Evolutionary conservation across 2,888 invertebrate species (phyloP).

Genomic region (Melinopterus prodromus): DNA sequence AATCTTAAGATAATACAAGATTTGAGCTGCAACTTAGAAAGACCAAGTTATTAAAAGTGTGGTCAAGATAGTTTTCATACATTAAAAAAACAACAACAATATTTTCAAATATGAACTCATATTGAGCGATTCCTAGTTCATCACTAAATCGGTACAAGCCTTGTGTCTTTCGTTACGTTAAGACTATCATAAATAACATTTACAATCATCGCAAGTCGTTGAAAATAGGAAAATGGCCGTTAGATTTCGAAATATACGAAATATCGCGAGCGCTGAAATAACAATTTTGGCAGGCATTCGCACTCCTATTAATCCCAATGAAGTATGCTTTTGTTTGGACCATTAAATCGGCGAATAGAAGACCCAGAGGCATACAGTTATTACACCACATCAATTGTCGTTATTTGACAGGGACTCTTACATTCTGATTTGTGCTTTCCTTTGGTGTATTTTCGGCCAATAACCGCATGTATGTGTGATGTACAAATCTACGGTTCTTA

Average conservation of each 20-base stretch:
- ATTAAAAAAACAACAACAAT: no score
- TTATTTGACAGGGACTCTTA: constrained; percentile 23
- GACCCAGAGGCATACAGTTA: constrained; percentile 9
- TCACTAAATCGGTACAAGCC: not conserved
- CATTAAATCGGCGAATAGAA: constrained; percentile 27
- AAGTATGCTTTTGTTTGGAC: constrained; percentile 32
- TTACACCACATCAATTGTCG: constrained; percentile 19
- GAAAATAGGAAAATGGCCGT: not conserved
- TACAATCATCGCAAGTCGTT: not conserved
- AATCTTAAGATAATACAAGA: no score
- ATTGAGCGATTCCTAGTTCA: not conserved
- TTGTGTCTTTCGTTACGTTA: not conserved
- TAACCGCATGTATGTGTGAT: not conserved
- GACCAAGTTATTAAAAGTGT: no score
- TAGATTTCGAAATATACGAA: not conserved
- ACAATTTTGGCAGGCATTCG: constrained; percentile 26
- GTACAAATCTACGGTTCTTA: not conserved
- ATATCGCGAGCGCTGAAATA: not conserved
- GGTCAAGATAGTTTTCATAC: no score
- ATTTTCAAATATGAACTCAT: not conserved
- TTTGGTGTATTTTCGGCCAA: constrained; percentile 9
- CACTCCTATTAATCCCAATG: constrained; percentile 19
- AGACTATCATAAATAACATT: not conserved
- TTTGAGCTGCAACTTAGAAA: no score
- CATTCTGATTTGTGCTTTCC: constrained; percentile 25